Base-by-base conservation (phyloP, 2,888 invertebrate genomes). In the Ichneumon xanthorius region DNA sequence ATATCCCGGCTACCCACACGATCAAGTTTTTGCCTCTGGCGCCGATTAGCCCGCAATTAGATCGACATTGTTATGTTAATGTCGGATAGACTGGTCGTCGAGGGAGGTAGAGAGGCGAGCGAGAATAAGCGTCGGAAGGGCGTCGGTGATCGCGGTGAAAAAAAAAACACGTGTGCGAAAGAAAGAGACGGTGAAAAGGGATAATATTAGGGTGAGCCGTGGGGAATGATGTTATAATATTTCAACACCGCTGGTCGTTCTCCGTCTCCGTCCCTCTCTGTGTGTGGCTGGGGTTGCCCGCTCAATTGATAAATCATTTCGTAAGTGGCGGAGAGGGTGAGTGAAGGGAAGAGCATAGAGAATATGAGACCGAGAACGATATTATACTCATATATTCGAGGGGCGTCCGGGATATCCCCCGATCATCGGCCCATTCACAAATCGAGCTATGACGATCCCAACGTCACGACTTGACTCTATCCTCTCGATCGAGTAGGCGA, bases 21-120 rank as follows among this genome's bases (percentile, higher is more conserved):
- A 55, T 79, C 33, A 26, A 65, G 7, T 58, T 79, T 76, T 86
- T 87, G 89, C 92, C 88, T 86, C 84, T 86, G 90, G 90, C 89
- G 90, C 87, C 92, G 92, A 93, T 93, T 93, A 93, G 91, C 84
- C 90, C 88, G 89, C 92, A 93, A 93, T 93, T 93, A 93, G 91
- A 87, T 88, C 89, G 90, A 90, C 91, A 93, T 93, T 93, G 93
- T 93, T 91, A 93, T 93, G 93, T 92, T 93, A 92, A 93, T 92
- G 89, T 87, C 87, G 87, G 85, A 87, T 88, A 88, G 89, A 89
- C 33, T 22, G 19, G 48, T n/a, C 50, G 45, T 50, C 88, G 87
- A 77, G 58, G 55, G 84, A 63, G 30, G 22, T 58, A 40, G 73
- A 79, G 45, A 16, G 45, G 63, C 72, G 78, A 61, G 83, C 45